phyloP scores from a whole-genome alignment of 2,888 invertebrate species.

The Merodon equestris region DNA sequence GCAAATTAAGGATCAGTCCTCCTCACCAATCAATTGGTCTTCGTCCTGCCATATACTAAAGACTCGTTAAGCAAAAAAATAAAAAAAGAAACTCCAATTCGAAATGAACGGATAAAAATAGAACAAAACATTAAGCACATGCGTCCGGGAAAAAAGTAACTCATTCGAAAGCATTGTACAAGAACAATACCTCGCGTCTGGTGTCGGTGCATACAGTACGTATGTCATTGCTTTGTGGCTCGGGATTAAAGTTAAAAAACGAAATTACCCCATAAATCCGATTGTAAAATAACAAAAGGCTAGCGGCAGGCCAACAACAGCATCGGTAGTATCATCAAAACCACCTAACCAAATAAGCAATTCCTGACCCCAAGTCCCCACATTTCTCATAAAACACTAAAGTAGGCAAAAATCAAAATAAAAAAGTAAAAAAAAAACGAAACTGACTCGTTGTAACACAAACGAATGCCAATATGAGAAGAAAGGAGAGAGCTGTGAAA shows the following conservation, averaged over 20 bases:
- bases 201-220: constrained; percentile 12
- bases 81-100: too few species aligned
- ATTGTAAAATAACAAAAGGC: constrained; percentile 66
- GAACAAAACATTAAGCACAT: constrained; percentile 8
- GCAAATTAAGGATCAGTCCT: too few species aligned
- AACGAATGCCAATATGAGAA: constrained; percentile 60
- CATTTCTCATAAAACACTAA: background rate
- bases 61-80: too few species aligned
- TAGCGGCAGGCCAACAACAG: constrained; percentile 33
- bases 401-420: constrained; percentile 29
- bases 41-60: too few species aligned
- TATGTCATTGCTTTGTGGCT: constrained; percentile 61
- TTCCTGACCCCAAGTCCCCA: constrained; percentile 14
- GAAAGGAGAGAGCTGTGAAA: constrained; percentile 3
- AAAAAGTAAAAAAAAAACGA: constrained; percentile 20
- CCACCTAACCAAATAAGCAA: constrained; percentile 64
- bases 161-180: too few species aligned
- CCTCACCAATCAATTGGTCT: too few species aligned
- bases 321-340: constrained; percentile 28
- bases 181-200: too few species aligned
- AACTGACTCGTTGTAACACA: constrained; percentile 33
- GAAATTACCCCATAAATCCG: constrained; percentile 68
- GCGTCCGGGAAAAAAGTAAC: too few species aligned
- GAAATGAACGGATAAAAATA: background rate
- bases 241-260: constrained; percentile 65